phyloP scores from a whole-genome alignment of 2,888 invertebrate genomes.

The Eugnorisma glareosa region DNA sequence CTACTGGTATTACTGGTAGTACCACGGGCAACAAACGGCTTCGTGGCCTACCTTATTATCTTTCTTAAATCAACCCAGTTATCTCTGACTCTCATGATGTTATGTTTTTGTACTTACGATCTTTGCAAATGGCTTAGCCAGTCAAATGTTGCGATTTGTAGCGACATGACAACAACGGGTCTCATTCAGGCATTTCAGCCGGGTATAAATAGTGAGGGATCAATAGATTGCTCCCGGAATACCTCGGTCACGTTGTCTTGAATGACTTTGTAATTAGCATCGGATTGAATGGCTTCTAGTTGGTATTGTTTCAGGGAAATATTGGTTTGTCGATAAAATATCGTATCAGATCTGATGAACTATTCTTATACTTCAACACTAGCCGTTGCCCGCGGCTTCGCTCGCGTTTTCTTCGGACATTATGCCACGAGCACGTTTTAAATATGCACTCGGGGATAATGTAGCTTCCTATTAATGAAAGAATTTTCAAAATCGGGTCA shows the following conservation, averaged over 20 bases:
- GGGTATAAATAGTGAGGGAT: slow-evolving; percentile 41
- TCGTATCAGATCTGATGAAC: neutral
- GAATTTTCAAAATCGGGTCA: too few relatives aligned
- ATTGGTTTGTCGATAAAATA: neutral
- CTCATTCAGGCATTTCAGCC: slow-evolving; percentile 3
- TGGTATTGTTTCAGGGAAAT: slow-evolving; percentile 9
- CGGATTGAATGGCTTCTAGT: slow-evolving; percentile 21
- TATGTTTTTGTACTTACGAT: neutral
- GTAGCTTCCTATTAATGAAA: too few relatives aligned
- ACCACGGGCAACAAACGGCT: too few relatives aligned
- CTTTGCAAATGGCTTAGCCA: neutral
- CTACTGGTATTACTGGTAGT: too few relatives aligned
- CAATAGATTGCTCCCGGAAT: slow-evolving; percentile 41
- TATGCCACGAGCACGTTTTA: too few relatives aligned
- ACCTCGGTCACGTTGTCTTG: slow-evolving; percentile 39
- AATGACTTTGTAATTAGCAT: slow-evolving; percentile 44
- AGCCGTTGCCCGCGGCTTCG: too few relatives aligned
- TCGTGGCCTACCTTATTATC: too few relatives aligned
- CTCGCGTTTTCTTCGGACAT: too few relatives aligned
- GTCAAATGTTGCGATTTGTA: neutral
- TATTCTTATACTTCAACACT: neutral
- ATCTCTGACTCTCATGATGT: neutral
- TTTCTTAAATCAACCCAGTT: too few relatives aligned
- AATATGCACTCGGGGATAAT: too few relatives aligned
- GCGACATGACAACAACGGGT: slow-evolving; percentile 1